Evolutionary conservation across 2,797 vertebrate genomes (phyloP).

Genomic region (Phrynocephalus forsythii): DNA sequence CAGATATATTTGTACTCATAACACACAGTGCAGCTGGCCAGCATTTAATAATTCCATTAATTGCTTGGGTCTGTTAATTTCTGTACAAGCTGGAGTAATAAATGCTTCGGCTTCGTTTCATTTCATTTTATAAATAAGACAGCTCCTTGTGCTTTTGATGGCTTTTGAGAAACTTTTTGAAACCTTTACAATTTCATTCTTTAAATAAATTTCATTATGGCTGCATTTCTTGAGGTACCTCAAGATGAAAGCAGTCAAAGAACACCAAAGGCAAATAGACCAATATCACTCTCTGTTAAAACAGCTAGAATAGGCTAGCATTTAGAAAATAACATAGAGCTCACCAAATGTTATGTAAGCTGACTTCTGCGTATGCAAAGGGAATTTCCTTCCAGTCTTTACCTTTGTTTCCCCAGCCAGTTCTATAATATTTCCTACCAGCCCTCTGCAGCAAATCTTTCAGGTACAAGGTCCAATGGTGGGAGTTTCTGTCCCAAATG

Average conservation of each 20-base stretch:
- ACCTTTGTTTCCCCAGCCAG: too few species aligned
- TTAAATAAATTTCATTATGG: not conserved
- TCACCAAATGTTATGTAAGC: not conserved
- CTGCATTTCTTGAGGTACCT: not conserved
- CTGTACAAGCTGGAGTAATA: not conserved
- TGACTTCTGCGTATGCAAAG: not conserved
- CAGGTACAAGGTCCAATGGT: not conserved
- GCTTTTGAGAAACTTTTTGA: not conserved
- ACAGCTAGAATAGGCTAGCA: not conserved
- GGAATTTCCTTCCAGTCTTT: not conserved
- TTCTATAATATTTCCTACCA: not conserved
- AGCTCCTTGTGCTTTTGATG: not conserved
- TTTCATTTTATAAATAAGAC: not conserved
- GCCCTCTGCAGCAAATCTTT: not conserved
- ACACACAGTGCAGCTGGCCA: too few species aligned
- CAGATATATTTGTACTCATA: not conserved
- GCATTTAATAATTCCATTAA: not conserved
- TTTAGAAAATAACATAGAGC: not conserved
- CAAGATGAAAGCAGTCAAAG: not conserved
- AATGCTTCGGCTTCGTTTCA: not conserved
- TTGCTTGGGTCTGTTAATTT: not conserved
- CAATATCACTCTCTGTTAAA: not conserved
- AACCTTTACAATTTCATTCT: not conserved
- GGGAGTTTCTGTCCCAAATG: too few species aligned
- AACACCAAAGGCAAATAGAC: not conserved